These are phyloP conservation scores for Muscina levida DNA, from an alignment of 2,888 invertebrate genomes.

Conservation along the genomic window DNA sequence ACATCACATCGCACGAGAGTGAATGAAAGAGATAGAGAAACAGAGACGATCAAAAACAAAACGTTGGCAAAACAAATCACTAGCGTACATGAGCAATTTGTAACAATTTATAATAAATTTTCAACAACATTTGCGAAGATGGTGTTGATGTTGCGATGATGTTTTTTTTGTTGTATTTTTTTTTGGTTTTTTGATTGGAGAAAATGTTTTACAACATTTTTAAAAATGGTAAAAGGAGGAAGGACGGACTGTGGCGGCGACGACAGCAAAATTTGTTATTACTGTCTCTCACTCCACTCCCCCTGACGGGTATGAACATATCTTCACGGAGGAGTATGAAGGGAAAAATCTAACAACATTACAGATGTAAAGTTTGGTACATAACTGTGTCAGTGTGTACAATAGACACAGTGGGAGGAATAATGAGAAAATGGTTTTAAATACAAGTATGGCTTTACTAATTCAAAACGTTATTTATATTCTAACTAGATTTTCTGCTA, in stretches of 20 bases:
- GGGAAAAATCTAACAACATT: too few species aligned
- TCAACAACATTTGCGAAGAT: slow-evolving; percentile 48
- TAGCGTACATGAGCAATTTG: slow-evolving; percentile 61
- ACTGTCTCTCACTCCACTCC: slow-evolving; percentile 6
- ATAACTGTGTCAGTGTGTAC: not conserved
- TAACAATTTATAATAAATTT: slow-evolving; percentile 64
- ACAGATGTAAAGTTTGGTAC: slow-evolving; percentile 44
- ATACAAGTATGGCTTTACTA: too few species aligned
- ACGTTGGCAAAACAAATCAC: slow-evolving; percentile 58
- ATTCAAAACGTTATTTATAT: too few species aligned
- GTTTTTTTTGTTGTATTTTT: not conserved
- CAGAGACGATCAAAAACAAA: not conserved
- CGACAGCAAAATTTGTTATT: slow-evolving; percentile 22
- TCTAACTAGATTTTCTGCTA: too few species aligned
- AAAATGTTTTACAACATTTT: slow-evolving; percentile 20
- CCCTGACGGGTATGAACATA: not conserved
- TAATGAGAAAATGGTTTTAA: too few species aligned
- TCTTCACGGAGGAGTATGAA: not conserved
- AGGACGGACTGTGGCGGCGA: not conserved
- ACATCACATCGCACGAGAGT: not conserved
- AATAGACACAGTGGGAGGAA: not conserved
- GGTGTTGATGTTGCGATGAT: slow-evolving; percentile 19
- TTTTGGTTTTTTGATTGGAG: slow-evolving; percentile 1
- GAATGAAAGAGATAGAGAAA: not conserved
- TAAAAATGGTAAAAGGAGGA: not conserved